phyloP scores from a whole-genome alignment of 2,113 vertebrate species.

The Clinocottus analis region DNA sequence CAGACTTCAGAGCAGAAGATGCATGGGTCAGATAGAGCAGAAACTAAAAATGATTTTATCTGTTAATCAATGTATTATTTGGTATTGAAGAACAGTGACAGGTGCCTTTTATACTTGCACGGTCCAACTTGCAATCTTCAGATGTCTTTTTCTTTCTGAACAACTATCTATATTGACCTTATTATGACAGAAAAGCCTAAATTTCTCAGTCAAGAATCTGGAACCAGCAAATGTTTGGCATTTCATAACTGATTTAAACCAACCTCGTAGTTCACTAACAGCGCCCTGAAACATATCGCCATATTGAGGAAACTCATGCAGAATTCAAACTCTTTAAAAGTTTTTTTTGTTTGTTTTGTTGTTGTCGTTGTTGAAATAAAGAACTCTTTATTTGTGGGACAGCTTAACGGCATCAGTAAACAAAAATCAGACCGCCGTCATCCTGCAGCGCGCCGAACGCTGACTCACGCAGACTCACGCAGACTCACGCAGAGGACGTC shows the following conservation, averaged over 20 bases:
- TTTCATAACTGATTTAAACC: not conserved
- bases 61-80: not conserved
- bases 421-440: not conserved
- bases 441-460: slow-evolving; percentile 1
- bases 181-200: not conserved
- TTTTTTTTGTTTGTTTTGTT: not conserved
- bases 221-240: not conserved
- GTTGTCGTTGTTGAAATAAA: not conserved
- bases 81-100: not conserved
- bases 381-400: not conserved
- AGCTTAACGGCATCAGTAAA: not conserved
- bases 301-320: no score
- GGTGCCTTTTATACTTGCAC: not conserved
- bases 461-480: slow-evolving; percentile 34
- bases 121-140: not conserved
- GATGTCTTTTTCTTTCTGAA: not conserved
- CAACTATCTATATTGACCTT: not conserved
- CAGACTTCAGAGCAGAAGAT: not conserved
- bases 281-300: no score
- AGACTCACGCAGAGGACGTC: slow-evolving; percentile 30
- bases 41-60: not conserved
- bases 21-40: not conserved
- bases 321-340: not conserved
- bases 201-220: not conserved
- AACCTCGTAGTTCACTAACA: not conserved